Conservation (phyloP, 1,140 invertebrate species). For the Colletes latitarsis region DNA sequence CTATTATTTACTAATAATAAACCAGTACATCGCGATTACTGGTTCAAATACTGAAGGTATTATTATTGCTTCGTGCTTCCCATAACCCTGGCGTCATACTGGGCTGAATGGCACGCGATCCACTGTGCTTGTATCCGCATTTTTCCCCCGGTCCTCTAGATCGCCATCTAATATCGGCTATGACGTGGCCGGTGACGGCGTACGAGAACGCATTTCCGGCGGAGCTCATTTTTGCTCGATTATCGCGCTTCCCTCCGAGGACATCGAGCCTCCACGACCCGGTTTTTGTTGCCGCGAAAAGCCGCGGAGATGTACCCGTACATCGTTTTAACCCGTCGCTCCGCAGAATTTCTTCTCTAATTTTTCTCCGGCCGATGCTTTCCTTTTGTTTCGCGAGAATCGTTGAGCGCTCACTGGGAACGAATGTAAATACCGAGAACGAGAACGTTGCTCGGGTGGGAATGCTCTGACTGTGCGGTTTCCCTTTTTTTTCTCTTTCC, state of each 20-base stretch:
- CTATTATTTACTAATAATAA: no score
- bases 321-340: slow-evolving; percentile 12
- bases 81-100: neutral
- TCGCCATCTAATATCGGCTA: neutral
- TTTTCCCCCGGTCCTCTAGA: neutral
- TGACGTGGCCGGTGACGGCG: slow-evolving; percentile 1
- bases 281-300: slow-evolving; percentile 6
- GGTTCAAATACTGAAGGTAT: neutral
- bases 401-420: neutral
- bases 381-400: slow-evolving; percentile 15
- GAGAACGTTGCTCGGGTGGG: slow-evolving; percentile 3
- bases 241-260: neutral
- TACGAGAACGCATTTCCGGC: neutral
- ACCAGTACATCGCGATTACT: no score
- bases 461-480: slow-evolving; percentile 15
- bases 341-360: neutral
- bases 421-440: slow-evolving; percentile 30
- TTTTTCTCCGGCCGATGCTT: slow-evolving; percentile 19
- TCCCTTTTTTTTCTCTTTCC: neutral
- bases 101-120: neutral
- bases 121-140: neutral
- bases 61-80: neutral
- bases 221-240: slow-evolving; percentile 8
- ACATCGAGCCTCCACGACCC: no score
- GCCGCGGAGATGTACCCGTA: neutral